A percentile compares a stretch with the other conserved stretches of the same genome.
phyloP scores from a whole-genome alignment of 2,797 vertebrate genomes.

The Tachyglossus aculeatus region DNA sequence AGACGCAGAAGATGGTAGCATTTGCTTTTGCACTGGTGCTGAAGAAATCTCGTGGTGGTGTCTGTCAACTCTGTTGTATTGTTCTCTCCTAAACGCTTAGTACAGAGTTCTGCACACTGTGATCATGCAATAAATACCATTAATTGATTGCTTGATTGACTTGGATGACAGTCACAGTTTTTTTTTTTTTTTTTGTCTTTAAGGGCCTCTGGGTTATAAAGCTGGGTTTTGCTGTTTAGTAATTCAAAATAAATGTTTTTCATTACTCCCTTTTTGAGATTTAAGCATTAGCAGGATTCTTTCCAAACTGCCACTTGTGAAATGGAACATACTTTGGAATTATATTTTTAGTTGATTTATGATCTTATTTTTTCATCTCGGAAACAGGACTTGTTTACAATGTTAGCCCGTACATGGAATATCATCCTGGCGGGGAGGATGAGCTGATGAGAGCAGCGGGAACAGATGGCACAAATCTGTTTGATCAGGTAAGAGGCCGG shows the following conservation, averaged over 20 bases:
- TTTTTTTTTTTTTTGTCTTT: neutral
- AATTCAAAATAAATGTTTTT: neutral
- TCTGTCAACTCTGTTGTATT: no score
- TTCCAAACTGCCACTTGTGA: no score
- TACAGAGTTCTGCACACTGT: no score
- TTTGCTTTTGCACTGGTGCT: no score
- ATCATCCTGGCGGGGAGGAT: constrained; percentile 94
- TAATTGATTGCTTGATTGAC: no score
- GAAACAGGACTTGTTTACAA: constrained; percentile 92
- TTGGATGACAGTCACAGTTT: no score
- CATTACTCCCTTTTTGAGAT: neutral
- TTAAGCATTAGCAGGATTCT: neutral
- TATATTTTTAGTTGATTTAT: constrained; percentile 11
- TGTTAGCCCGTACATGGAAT: constrained; percentile 94
- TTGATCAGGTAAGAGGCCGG: constrained; percentile 86
- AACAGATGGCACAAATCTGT: constrained; percentile 91
- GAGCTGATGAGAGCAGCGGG: constrained; percentile 95
- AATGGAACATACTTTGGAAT: neutral
- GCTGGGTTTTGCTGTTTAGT: neutral
- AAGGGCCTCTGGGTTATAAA: neutral
- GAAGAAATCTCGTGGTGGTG: no score
- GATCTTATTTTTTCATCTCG: constrained; percentile 22
- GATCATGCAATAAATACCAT: no score
- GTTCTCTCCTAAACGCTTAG: no score
- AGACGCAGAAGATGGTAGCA: no score